Conservation (phyloP, 2,113 vertebrate genomes). For the Rissa tridactyla region DNA sequence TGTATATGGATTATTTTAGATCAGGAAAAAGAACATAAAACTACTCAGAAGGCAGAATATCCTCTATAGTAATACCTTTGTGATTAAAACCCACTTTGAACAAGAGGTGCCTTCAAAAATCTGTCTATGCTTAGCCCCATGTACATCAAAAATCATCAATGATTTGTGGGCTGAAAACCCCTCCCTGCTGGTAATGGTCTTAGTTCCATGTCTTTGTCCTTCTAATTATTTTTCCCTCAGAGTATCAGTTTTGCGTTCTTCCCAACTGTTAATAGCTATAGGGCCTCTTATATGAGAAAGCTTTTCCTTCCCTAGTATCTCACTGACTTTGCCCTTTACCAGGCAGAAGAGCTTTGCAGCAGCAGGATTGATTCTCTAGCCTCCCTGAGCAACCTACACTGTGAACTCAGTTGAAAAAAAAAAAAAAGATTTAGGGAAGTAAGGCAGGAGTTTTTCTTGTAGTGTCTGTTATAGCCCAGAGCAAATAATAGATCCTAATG, state of each 20-base stretch:
- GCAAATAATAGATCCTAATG: neutral
- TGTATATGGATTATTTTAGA: neutral
- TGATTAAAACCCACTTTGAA: neutral
- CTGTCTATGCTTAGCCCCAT: neutral
- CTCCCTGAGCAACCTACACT: neutral
- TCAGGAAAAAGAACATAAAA: neutral
- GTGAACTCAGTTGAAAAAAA: neutral
- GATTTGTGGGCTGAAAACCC: neutral
- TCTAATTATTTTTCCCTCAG: neutral
- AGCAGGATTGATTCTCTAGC: neutral
- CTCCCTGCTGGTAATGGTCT: neutral
- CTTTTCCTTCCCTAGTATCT: neutral
- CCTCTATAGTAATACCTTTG: neutral
- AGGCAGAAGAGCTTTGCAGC: neutral
- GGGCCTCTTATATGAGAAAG: neutral
- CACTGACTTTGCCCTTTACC: neutral
- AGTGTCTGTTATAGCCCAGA: neutral
- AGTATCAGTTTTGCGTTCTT: neutral
- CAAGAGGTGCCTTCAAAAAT: neutral
- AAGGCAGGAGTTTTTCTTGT: neutral
- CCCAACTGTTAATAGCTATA: neutral
- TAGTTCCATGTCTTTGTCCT: neutral
- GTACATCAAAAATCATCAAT: accelerated
- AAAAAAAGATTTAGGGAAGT: neutral
- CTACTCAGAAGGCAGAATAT: neutral